Evolutionary conservation across 2,113 vertebrate species (phyloP), one percentile per base, ranked within the genome.

Genomic region (Silurus meridionalis): DNA sequence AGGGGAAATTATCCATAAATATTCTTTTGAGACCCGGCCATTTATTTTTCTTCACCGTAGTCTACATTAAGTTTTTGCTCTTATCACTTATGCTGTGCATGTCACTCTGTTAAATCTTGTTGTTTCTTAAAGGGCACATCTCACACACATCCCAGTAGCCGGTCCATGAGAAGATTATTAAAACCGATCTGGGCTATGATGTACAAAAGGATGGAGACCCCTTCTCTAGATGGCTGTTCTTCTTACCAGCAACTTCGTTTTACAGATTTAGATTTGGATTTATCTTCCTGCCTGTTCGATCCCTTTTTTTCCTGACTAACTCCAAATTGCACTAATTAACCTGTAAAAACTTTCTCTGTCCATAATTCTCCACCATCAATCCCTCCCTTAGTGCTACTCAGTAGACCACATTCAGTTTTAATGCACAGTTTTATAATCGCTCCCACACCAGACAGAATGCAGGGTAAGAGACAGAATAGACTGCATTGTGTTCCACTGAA

Each of bases 401-500:
- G 15, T 66, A n/a, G 25, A 67, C 8, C 28, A 80, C 64, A 61
- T 86, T 86, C 79, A 82, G 61, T 80, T 86, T 86, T 82, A 61
- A 86, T 82, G 57, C 79, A 71, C 64, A 74, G 57, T 60, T 82
- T 64, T 64, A 82, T 82, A 86, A 82, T 82, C 19, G 21, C 57
- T 53, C 28, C 53, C 85, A 72, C 50, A 63, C 23, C 23, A 50
- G 79, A 15, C 46, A 74, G 46, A 74, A 74, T 28, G 13, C 14
- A 74, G 79, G 37, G 72, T 67, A 55, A 2, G 8, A 21, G 85
- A 53, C 37, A 85, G 67, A 83, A 87, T 48, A 25, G 85, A 60
- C 53, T 60, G 55, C 77, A 77, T 88, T 89, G 82, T 90, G 82
- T 9, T 63, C 53, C 48, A 80, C 11, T 80, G 74, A 88, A 79